Conservation (phyloP, 2,888 invertebrate species). For the Pristionchus entomophagus region DNA sequence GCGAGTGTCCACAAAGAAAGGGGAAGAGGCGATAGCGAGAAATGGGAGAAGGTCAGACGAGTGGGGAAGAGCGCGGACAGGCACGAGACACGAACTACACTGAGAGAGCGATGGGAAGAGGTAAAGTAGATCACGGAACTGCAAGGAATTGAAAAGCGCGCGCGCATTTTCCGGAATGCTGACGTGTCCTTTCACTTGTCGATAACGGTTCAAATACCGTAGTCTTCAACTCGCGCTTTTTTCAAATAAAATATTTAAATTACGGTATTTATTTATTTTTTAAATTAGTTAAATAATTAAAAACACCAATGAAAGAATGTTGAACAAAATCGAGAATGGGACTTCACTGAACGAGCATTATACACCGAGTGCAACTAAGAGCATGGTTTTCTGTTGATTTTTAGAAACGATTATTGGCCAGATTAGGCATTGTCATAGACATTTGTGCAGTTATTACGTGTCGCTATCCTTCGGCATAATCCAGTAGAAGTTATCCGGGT, state of each 20-base stretch:
- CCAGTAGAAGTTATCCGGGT: conserved; percentile 40
- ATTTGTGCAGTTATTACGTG: neutral
- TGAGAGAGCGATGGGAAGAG: neutral
- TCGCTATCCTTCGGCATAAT: conserved; percentile 34
- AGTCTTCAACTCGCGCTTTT: neutral
- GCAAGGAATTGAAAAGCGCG: neutral
- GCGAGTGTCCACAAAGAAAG: neutral
- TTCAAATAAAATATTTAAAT: neutral
- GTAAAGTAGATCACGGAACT: neutral
- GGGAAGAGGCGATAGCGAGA: neutral
- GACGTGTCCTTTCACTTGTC: neutral
- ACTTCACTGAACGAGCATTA: conserved; percentile 18
- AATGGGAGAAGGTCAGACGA: neutral
- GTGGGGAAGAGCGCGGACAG: neutral
- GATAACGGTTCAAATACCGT: neutral
- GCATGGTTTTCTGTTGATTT: conserved; percentile 13
- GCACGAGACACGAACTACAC: neutral
- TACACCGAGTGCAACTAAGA: conserved; percentile 31
- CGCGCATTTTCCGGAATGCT: neutral
- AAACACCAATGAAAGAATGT: no score
- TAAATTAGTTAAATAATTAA: neutral
- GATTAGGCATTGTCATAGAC: conserved; percentile 1
- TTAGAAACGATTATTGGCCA: neutral
- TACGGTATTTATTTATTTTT: neutral
- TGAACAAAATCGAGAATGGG: neutral